Evolutionary conservation across 2,888 invertebrate species (phyloP).

Genomic region (Craniophora ligustri): DNA sequence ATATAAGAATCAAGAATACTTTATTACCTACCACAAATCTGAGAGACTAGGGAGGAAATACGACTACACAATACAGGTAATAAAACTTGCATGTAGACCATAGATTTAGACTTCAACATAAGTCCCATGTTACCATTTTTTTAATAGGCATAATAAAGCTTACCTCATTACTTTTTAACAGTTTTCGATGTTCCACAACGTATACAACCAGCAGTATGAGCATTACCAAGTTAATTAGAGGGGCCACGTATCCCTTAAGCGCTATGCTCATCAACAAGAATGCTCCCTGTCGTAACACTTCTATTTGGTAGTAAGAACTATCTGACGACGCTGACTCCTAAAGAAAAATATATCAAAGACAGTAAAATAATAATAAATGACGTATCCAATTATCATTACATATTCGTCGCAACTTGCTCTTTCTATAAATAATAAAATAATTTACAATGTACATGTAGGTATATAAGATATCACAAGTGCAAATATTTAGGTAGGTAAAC

Average conservation of each 20-base stretch:
- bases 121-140: too few species aligned
- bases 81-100: background rate
- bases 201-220: conserved; percentile 62
- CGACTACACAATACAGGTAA: too few species aligned
- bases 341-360: background rate
- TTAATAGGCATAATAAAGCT: conserved; percentile 7
- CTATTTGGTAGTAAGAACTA: conserved; percentile 52
- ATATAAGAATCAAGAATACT: too few species aligned
- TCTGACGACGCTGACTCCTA: conserved; percentile 29
- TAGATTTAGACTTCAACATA: background rate
- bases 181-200: conserved; percentile 51
- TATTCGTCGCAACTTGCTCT: too few species aligned
- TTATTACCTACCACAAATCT: too few species aligned
- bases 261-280: conserved; percentile 67
- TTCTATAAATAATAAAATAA: too few species aligned
- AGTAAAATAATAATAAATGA: too few species aligned
- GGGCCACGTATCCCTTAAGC: conserved; percentile 69
- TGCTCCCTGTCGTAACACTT: conserved; percentile 66
- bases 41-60: too few species aligned
- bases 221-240: conserved; percentile 62
- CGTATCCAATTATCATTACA: too few species aligned
- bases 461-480: too few species aligned
- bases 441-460: too few species aligned
- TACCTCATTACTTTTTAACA: conserved; percentile 61
- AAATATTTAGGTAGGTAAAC: too few species aligned